A percentile compares a stretch with the other conserved stretches of the same genome.
Evolutionary conservation across 2,113 vertebrate genomes (phyloP).

Genomic region (Neodontobutis hainanensis): DNA sequence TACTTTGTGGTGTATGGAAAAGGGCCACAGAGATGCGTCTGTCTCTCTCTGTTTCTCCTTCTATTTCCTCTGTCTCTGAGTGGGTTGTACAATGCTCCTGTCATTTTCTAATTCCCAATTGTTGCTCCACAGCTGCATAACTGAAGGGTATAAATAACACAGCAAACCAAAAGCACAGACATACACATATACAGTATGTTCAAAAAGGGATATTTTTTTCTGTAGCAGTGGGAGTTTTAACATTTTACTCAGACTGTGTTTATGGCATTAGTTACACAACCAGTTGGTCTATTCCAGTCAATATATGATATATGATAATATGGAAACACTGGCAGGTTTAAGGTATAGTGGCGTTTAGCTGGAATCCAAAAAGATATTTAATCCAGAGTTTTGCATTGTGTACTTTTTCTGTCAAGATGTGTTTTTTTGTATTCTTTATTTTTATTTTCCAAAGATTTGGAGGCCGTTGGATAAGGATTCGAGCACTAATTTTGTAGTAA

Average conservation of each 20-base stretch:
- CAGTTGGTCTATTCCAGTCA: constrained; percentile 17
- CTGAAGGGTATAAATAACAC: constrained; percentile 65
- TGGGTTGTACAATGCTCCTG: constrained; percentile 37
- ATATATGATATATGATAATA: too few relatives aligned
- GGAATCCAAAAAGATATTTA: too few relatives aligned
- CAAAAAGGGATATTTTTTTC: constrained; percentile 30
- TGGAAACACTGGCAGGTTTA: too few relatives aligned
- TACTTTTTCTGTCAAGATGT: too few relatives aligned
- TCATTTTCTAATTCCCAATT: constrained; percentile 47
- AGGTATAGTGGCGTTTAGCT: too few relatives aligned
- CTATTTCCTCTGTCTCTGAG: constrained; percentile 1
- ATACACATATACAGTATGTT: background rate
- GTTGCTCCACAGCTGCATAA: constrained; percentile 46
- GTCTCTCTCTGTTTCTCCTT: constrained; percentile 11
- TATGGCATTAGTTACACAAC: constrained; percentile 54
- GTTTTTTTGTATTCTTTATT: too few relatives aligned
- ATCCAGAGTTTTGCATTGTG: too few relatives aligned
- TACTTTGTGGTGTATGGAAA: background rate
- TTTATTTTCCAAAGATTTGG: too few relatives aligned
- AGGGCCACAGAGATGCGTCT: background rate
- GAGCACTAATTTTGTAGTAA: too few relatives aligned
- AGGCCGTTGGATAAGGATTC: too few relatives aligned
- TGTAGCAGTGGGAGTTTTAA: constrained; percentile 34
- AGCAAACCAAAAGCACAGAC: constrained; percentile 14
- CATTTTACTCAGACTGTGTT: constrained; percentile 58